phyloP scores from a whole-genome alignment of 2,113 vertebrate genomes.

The Bujurquina vittata region DNA sequence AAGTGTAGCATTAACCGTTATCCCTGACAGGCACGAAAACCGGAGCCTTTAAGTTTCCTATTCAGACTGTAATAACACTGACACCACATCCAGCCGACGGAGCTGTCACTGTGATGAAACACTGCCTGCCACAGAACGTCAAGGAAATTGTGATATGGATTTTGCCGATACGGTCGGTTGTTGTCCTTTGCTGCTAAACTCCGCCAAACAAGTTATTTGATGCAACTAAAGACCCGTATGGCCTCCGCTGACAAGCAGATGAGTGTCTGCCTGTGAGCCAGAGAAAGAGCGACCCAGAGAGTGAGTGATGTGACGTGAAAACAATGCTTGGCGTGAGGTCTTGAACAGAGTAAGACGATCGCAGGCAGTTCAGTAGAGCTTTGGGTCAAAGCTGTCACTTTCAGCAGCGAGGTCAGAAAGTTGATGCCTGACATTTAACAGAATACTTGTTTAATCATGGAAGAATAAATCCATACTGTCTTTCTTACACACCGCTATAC shows the following conservation, averaged over 20 bases:
- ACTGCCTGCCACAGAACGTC: conserved; percentile 15
- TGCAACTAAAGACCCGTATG: conserved; percentile 39
- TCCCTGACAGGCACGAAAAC: conserved; percentile 50
- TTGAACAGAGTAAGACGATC: conserved; percentile 21
- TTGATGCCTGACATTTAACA: background rate
- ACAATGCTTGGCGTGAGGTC: conserved; percentile 36
- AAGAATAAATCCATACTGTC: background rate
- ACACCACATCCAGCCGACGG: conserved; percentile 38
- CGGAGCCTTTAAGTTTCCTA: conserved; percentile 43
- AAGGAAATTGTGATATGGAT: conserved; percentile 55
- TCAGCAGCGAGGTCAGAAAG: background rate
- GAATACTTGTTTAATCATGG: background rate
- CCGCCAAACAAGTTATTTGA: conserved; percentile 37
- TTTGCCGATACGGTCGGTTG: conserved; percentile 40
- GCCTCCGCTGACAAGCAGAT: conserved; percentile 46
- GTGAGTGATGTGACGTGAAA: conserved; percentile 42
- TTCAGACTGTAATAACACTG: conserved; percentile 53
- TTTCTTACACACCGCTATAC: background rate
- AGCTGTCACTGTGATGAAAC: conserved; percentile 62
- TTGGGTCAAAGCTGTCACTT: conserved; percentile 9
- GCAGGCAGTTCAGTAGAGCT: conserved; percentile 9
- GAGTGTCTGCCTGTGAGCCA: conserved; percentile 2
- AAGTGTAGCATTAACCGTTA: conserved; percentile 58
- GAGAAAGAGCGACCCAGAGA: background rate
- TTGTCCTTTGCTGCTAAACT: conserved; percentile 63